phyloP scores from a whole-genome alignment of 2,797 vertebrate genomes.

The Propithecus perrieri region DNA sequence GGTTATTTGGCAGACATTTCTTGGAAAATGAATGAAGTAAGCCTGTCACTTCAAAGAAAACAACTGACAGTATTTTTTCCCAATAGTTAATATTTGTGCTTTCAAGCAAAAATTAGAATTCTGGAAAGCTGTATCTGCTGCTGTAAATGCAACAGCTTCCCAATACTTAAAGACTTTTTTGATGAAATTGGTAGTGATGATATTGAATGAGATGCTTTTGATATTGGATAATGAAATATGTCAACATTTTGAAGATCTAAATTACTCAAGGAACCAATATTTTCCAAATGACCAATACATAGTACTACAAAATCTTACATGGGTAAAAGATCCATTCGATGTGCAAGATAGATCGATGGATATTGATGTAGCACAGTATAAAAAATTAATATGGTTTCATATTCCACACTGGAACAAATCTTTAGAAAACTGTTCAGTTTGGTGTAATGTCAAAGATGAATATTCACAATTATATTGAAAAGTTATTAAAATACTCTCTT shows the following conservation, averaged over 20 bases:
- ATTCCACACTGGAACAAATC: neutral
- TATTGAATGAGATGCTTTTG: neutral
- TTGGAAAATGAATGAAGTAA: neutral
- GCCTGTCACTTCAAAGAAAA: neutral
- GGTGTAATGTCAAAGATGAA: neutral
- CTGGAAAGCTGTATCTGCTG: neutral
- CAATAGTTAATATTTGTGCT: slow-evolving; percentile 8
- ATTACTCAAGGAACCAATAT: slow-evolving; percentile 42
- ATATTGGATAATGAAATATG: neutral
- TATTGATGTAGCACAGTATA: neutral
- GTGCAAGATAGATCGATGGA: neutral
- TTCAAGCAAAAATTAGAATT: slow-evolving; percentile 47
- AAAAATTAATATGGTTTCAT: neutral
- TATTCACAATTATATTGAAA: neutral
- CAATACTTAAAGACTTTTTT: neutral
- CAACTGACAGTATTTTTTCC: neutral
- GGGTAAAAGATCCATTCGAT: neutral
- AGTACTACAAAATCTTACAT: neutral
- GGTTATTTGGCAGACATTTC: neutral
- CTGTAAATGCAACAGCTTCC: neutral
- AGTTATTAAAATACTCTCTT: neutral
- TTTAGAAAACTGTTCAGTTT: neutral
- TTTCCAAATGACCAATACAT: neutral
- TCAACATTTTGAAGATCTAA: slow-evolving; percentile 3
- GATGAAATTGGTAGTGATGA: neutral